Conservation (phyloP, 2,888 invertebrate genomes). For the Julus scanicus region DNA sequence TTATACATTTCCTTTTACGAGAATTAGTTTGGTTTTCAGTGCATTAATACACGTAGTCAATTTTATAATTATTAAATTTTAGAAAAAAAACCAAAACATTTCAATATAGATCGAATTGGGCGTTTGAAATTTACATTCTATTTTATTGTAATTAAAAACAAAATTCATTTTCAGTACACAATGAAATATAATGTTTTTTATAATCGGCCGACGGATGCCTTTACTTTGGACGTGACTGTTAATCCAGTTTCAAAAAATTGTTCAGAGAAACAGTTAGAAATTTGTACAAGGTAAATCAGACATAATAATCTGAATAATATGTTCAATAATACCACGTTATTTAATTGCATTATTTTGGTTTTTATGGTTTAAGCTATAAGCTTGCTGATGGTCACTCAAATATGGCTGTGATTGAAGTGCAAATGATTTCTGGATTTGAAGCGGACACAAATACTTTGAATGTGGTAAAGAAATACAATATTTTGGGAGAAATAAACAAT, state of each 20-base stretch:
- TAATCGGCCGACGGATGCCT: slow-evolving; percentile 69
- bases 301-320: slow-evolving; percentile 59
- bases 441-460: slow-evolving; percentile 63
- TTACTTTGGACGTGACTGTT: slow-evolving; percentile 68
- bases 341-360: slow-evolving; percentile 53
- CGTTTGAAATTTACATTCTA: too few relatives aligned
- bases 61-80: too few relatives aligned
- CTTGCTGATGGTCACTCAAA: slow-evolving; percentile 70
- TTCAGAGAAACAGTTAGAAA: slow-evolving; percentile 64
- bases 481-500: neutral
- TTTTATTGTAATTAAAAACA: too few relatives aligned
- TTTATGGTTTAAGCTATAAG: neutral
- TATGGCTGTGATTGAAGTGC: slow-evolving; percentile 68
- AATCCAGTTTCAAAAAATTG: slow-evolving; percentile 64
- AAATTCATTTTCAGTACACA: slow-evolving; percentile 65
- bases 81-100: too few relatives aligned
- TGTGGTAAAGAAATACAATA: neutral
- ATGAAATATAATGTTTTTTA: slow-evolving; percentile 70
- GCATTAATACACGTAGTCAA: too few relatives aligned
- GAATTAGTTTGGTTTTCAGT: too few relatives aligned
- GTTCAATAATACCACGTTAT: too few relatives aligned
- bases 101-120: too few relatives aligned
- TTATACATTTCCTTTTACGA: too few relatives aligned
- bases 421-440: slow-evolving; percentile 66
- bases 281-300: slow-evolving; percentile 61